These are phyloP conservation scores for Anoplopoma fimbria DNA, from an alignment of 2,113 vertebrate genomes.

Conservation along the genomic window DNA sequence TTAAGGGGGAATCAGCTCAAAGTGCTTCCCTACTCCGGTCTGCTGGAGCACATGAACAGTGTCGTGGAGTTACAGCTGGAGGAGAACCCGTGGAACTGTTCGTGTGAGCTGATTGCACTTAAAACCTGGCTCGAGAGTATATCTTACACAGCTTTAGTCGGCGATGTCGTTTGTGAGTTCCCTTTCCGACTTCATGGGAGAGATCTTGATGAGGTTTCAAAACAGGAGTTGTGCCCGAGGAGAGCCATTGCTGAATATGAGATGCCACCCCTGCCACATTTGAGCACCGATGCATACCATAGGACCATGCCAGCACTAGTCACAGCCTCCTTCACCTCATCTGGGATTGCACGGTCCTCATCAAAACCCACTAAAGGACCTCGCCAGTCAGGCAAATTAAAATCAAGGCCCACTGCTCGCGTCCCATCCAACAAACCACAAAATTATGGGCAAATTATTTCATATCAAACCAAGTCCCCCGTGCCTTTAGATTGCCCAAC, in stretches of 20 bases:
- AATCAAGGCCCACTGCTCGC: conserved; percentile 90
- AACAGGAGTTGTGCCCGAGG: conserved; percentile 96
- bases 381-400: conserved; percentile 91
- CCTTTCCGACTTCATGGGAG: conserved; percentile 96
- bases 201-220: conserved; percentile 95
- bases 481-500: conserved; percentile 98
- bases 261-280: conserved; percentile 90
- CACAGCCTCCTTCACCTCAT: conserved; percentile 90
- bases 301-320: conserved; percentile 90
- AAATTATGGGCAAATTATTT: conserved; percentile 94
- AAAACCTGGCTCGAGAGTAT: conserved; percentile 99
- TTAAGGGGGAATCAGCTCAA: conserved; percentile 96
- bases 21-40: conserved; percentile 92
- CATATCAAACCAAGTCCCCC: conserved; percentile 98
- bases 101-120: conserved; percentile 94
- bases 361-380: conserved; percentile 93
- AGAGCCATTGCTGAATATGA: conserved; percentile 95
- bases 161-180: conserved; percentile 97
- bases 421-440: conserved; percentile 90
- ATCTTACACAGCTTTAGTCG: conserved; percentile 93
- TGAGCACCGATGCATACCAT: conserved; percentile 92
- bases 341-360: conserved; percentile 91
- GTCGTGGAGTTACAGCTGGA: conserved; percentile 97
- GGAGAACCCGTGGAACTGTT: conserved; percentile 99
- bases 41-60: conserved; percentile 96